phyloP scores from a whole-genome alignment of 2,888 invertebrate species.

The Trachelus iudaicus region DNA sequence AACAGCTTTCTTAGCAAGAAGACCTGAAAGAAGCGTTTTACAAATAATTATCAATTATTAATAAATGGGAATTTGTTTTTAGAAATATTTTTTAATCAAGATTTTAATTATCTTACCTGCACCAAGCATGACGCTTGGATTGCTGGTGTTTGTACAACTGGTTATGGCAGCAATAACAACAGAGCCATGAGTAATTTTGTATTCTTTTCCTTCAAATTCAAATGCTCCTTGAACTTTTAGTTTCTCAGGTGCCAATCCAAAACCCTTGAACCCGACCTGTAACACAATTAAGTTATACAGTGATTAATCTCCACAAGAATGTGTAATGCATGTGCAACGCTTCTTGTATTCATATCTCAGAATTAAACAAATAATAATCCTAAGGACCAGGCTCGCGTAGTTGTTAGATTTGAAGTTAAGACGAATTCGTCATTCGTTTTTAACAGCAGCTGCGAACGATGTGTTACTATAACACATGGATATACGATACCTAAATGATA shows the following conservation, averaged over 20 bases:
- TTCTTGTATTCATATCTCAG: background rate
- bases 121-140: conserved; percentile 98
- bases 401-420: background rate
- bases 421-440: background rate
- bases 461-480: background rate
- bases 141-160: conserved; percentile 97
- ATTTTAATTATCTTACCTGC: conserved; percentile 73
- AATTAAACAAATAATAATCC: background rate
- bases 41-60: background rate
- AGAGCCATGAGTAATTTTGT: conserved; percentile 86
- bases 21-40: conserved; percentile 66
- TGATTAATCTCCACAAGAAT: background rate
- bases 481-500: background rate
- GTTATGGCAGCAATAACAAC: conserved; percentile 98
- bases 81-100: background rate
- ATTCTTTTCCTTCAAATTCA: conserved; percentile 83
- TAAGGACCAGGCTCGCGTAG: background rate
- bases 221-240: conserved; percentile 77
- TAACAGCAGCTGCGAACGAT: background rate
- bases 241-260: conserved; percentile 78
- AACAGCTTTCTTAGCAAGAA: conserved; percentile 94
- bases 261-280: conserved; percentile 93
- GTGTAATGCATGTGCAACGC: background rate
- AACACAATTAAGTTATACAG: conserved; percentile 34
- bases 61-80: background rate